Base-by-base conservation (phyloP, 2,888 invertebrate species). In the Deilephila elpenor region DNA sequence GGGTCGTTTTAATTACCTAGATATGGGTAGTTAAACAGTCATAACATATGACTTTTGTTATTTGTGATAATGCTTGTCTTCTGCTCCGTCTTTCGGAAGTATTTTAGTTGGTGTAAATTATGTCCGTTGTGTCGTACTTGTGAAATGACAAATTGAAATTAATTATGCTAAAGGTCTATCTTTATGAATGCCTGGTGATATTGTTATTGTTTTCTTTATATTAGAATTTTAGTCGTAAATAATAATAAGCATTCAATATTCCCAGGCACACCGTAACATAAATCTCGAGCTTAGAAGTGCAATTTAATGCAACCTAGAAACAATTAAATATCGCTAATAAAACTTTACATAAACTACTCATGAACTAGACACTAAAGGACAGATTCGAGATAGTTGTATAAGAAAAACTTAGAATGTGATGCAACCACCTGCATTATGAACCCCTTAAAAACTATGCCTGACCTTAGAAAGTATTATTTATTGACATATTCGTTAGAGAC, bases 1-100 rank as follows among this genome's bases (percentile, higher is more conserved):
- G 82, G 81, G 78, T 85, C 79, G 81, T 89, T 88, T 91, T 91
- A 91, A 91, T 91, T 90, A 88, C 84, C 78, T 76, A 80, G 79
- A 78, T 77, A 84, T 79, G 82, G 79, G 76, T 83, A 80, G 86
- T 83, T 86, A 85, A 86, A 86, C 82, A 84, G 80, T 83, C 80
- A 83, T 82, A 84, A 83, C 83, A 78, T 78, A 80, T 79, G 76
- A 77, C 73, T 80, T 80, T 80, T 83, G 81, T 74, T 82, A 75
- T 82, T 76, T 82, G 74, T 78, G 75, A 79, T 79, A 75, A 74
- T 74, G 76, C 74, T 77, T 72, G 72, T 74, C 71, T 60, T 78
- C 73, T 74, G 44, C 53, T 51, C 70, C 53, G n/a, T n/a, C 20
- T 56, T 56, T 56, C 72, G 59, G 70, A 64, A 70, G 32, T 70